A percentile compares a stretch with the other conserved stretches of the same genome.
Evolutionary conservation across 2,113 vertebrate genomes (phyloP).

Genomic region (Gadus chalcogrammus): DNA sequence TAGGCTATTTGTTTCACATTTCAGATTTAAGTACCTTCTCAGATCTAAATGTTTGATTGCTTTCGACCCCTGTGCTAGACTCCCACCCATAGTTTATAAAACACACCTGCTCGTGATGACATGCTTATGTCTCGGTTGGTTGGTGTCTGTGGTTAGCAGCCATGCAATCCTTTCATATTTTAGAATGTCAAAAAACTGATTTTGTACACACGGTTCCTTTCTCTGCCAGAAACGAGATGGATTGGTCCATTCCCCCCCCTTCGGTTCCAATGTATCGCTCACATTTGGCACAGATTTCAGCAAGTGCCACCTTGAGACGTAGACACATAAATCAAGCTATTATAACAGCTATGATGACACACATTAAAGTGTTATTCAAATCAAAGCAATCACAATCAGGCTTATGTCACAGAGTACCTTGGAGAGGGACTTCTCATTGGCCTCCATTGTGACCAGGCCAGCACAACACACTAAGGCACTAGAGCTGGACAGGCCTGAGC

Average conservation of each 20-base stretch:
- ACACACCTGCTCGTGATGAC: too few relatives aligned
- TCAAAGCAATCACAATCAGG: too few relatives aligned
- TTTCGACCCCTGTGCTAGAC: too few relatives aligned
- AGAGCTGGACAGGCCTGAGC: slow-evolving; percentile 93
- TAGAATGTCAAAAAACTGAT: too few relatives aligned
- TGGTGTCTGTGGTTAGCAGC: neutral
- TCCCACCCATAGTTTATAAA: neutral
- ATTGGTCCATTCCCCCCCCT: slow-evolving; percentile 98
- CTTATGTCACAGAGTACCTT: slow-evolving; percentile 75
- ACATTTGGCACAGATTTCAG: slow-evolving; percentile 89
- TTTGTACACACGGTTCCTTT: slow-evolving; percentile 82
- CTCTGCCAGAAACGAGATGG: slow-evolving; percentile 95
- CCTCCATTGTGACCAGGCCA: slow-evolving; percentile 82
- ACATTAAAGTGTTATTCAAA: too few relatives aligned
- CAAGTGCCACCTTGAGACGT: slow-evolving; percentile 79
- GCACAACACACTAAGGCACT: slow-evolving; percentile 95
- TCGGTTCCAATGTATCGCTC: slow-evolving; percentile 94
- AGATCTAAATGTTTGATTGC: too few relatives aligned
- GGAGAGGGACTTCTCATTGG: slow-evolving; percentile 83
- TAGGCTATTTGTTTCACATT: too few relatives aligned
- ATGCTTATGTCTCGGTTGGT: too few relatives aligned
- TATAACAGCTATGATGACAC: too few relatives aligned
- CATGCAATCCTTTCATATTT: neutral
- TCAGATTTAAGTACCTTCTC: too few relatives aligned
- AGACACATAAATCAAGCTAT: neutral